Percentiles rank a stretch among this genome's conserved stretches.
Evolutionary conservation across 2,888 invertebrate genomes (phyloP).

Genomic region (Phania funesta): DNA sequence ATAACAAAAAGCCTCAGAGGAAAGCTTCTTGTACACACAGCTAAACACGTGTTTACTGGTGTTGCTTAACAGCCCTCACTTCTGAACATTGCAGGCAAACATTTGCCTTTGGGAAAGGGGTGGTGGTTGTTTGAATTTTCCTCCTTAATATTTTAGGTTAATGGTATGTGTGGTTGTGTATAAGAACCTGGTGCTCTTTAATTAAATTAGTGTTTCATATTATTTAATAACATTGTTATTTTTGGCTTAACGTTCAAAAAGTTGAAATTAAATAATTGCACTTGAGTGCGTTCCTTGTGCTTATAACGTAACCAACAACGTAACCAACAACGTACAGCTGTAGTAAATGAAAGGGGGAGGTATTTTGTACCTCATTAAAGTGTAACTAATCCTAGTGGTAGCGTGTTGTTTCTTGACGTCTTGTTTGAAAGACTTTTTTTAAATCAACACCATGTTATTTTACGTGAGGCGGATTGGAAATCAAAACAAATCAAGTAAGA

Average conservation of each 20-base stretch:
- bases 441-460: constrained; percentile 17
- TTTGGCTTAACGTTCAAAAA: constrained; percentile 60
- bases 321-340: no score
- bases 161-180: constrained; percentile 28
- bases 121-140: constrained; percentile 12
- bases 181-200: constrained; percentile 61
- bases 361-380: constrained; percentile 55
- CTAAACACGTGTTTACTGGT: constrained; percentile 58
- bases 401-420: not conserved
- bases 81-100: not conserved
- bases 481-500: not conserved
- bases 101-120: constrained; percentile 37
- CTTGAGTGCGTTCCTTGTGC: constrained; percentile 53
- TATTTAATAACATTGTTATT: constrained; percentile 59
- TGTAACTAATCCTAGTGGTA: constrained; percentile 56
- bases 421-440: constrained; percentile 2
- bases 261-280: constrained; percentile 67
- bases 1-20: constrained; percentile 23
- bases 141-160: constrained; percentile 7
- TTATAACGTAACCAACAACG: not conserved
- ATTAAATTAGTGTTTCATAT: constrained; percentile 63
- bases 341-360: not conserved
- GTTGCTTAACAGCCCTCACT: constrained; percentile 25
- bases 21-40: constrained; percentile 15
- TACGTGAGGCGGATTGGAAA: not conserved